phyloP scores from a whole-genome alignment of 2,113 vertebrate genomes.

The Corythaixoides concolor region DNA sequence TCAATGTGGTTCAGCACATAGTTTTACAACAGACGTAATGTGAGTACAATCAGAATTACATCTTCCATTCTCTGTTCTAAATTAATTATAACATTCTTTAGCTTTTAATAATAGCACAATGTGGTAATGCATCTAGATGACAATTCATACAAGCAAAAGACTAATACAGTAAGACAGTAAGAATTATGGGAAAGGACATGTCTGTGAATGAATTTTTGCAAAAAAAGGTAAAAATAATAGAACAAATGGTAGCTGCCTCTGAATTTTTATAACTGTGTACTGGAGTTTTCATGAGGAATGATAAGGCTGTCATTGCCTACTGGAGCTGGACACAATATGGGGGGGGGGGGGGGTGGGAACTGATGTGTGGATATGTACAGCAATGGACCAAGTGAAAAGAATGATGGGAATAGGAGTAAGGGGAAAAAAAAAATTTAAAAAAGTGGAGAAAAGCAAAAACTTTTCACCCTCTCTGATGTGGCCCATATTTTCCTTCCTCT shows the following conservation, averaged over 20 bases:
- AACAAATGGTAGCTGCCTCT: neutral
- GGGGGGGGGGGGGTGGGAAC: fast-evolving
- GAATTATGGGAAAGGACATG: neutral
- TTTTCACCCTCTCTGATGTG: neutral
- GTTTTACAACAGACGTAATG: neutral
- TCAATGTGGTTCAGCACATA: neutral
- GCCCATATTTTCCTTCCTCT: neutral
- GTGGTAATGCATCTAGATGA: neutral
- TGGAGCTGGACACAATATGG: fast-evolving
- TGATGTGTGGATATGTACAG: neutral
- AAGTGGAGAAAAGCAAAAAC: neutral
- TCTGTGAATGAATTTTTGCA: neutral
- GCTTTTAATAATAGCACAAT: neutral
- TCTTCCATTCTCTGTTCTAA: slow-evolving; percentile 11
- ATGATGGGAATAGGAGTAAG: neutral
- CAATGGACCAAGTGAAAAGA: neutral
- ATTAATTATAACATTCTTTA: slow-evolving; percentile 24
- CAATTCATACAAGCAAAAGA: neutral
- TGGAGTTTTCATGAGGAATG: neutral
- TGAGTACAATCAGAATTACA: slow-evolving; percentile 13
- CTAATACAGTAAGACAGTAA: neutral
- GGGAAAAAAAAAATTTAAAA: no score
- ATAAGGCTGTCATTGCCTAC: neutral
- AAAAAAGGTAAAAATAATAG: neutral
- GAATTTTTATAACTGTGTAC: neutral